Conservation (phyloP, 2,113 vertebrate genomes). For the Silurus asotus region DNA sequence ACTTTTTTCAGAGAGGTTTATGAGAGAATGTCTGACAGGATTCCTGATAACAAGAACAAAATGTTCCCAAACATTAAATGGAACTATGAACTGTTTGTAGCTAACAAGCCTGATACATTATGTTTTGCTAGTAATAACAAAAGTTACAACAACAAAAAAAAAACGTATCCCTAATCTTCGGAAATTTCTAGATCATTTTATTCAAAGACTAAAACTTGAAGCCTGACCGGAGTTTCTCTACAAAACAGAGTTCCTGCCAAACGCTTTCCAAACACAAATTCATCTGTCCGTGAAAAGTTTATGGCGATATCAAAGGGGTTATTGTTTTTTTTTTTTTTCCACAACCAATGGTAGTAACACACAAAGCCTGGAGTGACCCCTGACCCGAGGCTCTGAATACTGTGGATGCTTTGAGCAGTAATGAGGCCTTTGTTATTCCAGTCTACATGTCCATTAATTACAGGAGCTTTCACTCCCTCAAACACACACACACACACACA, state of each 20-base stretch:
- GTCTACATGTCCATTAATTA: constrained; percentile 53
- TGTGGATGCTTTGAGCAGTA: constrained; percentile 43
- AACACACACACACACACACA: constrained; percentile 2
- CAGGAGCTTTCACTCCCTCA: constrained; percentile 11
- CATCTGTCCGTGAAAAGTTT: constrained; percentile 27
- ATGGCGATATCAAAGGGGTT: constrained; percentile 44
- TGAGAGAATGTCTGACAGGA: not conserved
- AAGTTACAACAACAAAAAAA: not conserved
- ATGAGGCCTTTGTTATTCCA: constrained; percentile 45
- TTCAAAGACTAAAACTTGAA: not conserved
- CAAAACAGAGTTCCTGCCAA: constrained; percentile 1
- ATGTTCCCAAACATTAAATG: not conserved
- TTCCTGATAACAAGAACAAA: not conserved
- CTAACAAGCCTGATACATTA: not conserved
- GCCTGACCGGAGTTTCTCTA: not conserved
- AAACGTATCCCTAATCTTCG: no score
- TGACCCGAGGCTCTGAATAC: constrained; percentile 44
- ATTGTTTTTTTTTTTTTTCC: constrained; percentile 50
- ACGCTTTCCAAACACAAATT: constrained; percentile 25
- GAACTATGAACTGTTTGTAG: not conserved
- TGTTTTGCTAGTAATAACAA: not conserved
- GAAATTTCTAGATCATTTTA: not conserved
- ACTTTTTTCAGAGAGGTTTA: not conserved
- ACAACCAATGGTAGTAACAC: constrained; percentile 41
- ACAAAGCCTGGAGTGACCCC: constrained; percentile 54